Evolutionary conservation across 2,888 invertebrate genomes (phyloP).

Genomic region (Archips crataeganus): DNA sequence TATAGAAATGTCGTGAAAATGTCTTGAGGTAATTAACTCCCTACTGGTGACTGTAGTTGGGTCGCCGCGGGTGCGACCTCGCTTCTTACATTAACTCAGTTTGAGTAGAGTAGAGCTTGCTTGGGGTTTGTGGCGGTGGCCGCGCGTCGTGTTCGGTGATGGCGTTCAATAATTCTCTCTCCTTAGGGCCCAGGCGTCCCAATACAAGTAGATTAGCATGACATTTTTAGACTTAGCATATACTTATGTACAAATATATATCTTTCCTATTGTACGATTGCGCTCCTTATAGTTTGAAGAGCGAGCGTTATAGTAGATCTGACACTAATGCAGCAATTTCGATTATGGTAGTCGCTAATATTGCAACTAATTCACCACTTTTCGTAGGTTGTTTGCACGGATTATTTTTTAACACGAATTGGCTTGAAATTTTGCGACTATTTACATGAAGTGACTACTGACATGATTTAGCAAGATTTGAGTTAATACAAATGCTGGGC

Average conservation of each 20-base stretch:
- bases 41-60: conserved; percentile 84
- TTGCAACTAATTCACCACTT: conserved; percentile 31
- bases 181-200: conserved; percentile 40
- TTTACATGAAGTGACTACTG: background rate
- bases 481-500: background rate
- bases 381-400: conserved; percentile 39
- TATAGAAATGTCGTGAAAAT: conserved; percentile 85
- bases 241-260: conserved; percentile 18
- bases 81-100: conserved; percentile 68
- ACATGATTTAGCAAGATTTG: background rate
- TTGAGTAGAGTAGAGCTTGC: conserved; percentile 77
- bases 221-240: conserved; percentile 21
- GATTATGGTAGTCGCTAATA: conserved; percentile 31
- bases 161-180: conserved; percentile 53
- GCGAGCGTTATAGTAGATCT: conserved; percentile 20
- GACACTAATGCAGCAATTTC: conserved; percentile 36
- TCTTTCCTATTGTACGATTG: conserved; percentile 19
- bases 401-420: conserved; percentile 32
- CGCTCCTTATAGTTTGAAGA: conserved; percentile 27
- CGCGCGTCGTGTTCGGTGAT: conserved; percentile 67
- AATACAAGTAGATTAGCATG: conserved; percentile 40
- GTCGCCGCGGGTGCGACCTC: conserved; percentile 54
- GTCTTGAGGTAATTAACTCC: conserved; percentile 86
- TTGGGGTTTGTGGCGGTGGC: conserved; percentile 67
- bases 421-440: conserved; percentile 24